phyloP scores from a whole-genome alignment of 2,797 vertebrate genomes.

The Clarias laeviceps region DNA sequence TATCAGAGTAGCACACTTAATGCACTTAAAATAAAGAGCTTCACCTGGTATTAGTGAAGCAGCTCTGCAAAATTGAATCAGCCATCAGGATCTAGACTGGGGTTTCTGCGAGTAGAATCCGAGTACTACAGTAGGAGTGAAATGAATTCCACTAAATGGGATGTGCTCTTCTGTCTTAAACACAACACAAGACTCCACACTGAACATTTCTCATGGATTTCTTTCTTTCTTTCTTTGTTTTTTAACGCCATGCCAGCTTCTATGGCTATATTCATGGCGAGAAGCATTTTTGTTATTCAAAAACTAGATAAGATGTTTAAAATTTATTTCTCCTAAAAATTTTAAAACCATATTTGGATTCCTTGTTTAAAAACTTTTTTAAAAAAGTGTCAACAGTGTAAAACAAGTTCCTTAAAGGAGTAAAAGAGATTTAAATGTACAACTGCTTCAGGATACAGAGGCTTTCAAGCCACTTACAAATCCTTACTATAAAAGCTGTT shows the following conservation, averaged over 20 bases:
- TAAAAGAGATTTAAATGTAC: not conserved
- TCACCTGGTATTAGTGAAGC: conserved; percentile 2
- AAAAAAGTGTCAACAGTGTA: too few species aligned
- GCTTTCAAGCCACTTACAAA: not conserved
- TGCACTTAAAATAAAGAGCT: conserved; percentile 25
- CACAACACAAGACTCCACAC: not conserved
- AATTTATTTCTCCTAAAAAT: too few species aligned
- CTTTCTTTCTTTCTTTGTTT: too few species aligned
- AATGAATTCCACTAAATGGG: not conserved
- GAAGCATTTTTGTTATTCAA: too few species aligned
- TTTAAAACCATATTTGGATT: too few species aligned
- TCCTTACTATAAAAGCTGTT: not conserved
- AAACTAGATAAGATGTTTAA: too few species aligned
- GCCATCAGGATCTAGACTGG: not conserved
- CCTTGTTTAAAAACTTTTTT: too few species aligned
- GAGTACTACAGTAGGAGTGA: not conserved
- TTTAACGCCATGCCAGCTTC: too few species aligned
- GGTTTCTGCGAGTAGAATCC: not conserved
- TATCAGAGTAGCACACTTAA: conserved; percentile 7
- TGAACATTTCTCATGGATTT: not conserved
- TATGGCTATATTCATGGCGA: too few species aligned
- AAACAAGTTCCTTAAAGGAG: too few species aligned
- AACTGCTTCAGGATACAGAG: not conserved
- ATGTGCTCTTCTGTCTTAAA: not conserved
- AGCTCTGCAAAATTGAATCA: conserved; percentile 14